Percentiles rank a stretch among this genome's conserved stretches.
phyloP scores from a whole-genome alignment of 1,140 invertebrate genomes.

The Zaprionus camerounensis region DNA sequence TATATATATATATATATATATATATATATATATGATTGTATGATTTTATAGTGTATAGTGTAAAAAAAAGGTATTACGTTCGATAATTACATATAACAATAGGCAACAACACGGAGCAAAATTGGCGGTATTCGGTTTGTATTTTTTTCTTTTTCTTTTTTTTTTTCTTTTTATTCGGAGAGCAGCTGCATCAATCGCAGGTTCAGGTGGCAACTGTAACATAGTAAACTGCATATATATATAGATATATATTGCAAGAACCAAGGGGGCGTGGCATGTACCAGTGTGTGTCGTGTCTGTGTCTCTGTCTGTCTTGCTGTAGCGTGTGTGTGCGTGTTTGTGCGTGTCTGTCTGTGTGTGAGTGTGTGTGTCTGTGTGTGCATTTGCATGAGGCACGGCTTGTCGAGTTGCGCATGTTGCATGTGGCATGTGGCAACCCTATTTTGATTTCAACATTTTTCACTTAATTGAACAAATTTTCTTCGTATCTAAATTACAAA shows the following conservation, averaged over 20 bases:
- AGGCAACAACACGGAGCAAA: constrained; percentile 80
- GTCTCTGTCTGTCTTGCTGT: constrained; percentile 12
- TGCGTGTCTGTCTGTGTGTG: constrained; percentile 4
- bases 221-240: constrained; percentile 7
- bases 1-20: no score
- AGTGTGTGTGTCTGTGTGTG: constrained; percentile 26
- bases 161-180: constrained; percentile 13
- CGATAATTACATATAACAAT: constrained; percentile 71
- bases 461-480: constrained; percentile 51
- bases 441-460: constrained; percentile 21
- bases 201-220: constrained; percentile 45
- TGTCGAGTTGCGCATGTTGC: constrained; percentile 23
- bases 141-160: constrained; percentile 13
- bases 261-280: constrained; percentile 36
- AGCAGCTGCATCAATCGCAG: constrained; percentile 48
- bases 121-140: constrained; percentile 33
- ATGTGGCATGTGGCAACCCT: constrained; percentile 11
- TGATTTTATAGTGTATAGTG: constrained; percentile 1
- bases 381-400: constrained; percentile 53
- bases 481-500: constrained; percentile 20
- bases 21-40: constrained; percentile 14
- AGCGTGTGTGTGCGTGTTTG: constrained; percentile 21
- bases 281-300: constrained; percentile 23
- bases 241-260: background rate
- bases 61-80: constrained; percentile 21